Evolutionary conservation across 2,797 vertebrate genomes (phyloP).

Genomic region (Paratrypauchen microcephalus): DNA sequence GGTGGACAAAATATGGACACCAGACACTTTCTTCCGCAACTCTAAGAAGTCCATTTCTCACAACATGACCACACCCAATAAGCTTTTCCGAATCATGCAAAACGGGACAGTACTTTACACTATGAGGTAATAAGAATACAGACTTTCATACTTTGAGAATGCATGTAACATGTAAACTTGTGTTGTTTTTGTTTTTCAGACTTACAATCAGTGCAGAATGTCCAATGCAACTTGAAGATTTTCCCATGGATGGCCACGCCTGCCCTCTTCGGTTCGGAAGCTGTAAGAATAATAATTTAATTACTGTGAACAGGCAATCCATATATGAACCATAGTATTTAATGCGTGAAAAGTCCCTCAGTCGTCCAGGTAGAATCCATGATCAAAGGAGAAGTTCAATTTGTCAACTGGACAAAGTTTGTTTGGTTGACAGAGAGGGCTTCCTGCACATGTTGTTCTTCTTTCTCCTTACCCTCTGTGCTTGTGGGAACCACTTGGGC

Average conservation of each 20-base stretch:
- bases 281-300: slow-evolving; percentile 71
- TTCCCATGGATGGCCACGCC: slow-evolving; percentile 83
- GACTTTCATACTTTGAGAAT: neutral
- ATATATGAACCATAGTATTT: neutral
- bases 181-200: slow-evolving; percentile 50
- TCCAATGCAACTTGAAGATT: slow-evolving; percentile 79
- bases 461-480: too few species aligned
- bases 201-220: slow-evolving; percentile 80
- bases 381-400: too few species aligned
- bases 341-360: too few species aligned
- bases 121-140: slow-evolving; percentile 72
- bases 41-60: slow-evolving; percentile 79
- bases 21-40: slow-evolving; percentile 82
- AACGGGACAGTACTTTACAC: slow-evolving; percentile 85
- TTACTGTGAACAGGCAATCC: neutral
- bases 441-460: too few species aligned
- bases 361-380: too few species aligned
- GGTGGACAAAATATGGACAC: slow-evolving; percentile 84
- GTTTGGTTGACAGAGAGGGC: too few species aligned
- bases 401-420: too few species aligned
- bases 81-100: slow-evolving; percentile 84
- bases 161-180: neutral
- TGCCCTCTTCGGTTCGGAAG: slow-evolving; percentile 84
- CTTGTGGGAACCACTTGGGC: too few species aligned
- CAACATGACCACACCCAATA: slow-evolving; percentile 84